Percentiles rank a stretch among this genome's conserved stretches.
phyloP scores from a whole-genome alignment of 1,140 invertebrate species.

The Calycopis cecrops region DNA sequence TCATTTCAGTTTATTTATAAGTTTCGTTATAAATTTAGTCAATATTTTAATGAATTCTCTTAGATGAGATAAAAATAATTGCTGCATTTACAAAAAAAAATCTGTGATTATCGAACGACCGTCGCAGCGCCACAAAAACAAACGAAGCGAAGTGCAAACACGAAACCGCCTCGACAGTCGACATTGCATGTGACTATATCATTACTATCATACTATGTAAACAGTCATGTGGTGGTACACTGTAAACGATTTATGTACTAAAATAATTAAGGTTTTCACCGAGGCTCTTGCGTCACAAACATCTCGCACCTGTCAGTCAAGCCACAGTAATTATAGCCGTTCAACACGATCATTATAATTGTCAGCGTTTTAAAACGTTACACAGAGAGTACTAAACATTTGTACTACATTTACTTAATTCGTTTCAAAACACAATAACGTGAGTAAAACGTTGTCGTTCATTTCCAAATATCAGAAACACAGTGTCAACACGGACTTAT shows the following conservation, averaged over 20 bases:
- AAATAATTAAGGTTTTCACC: slow-evolving; percentile 13
- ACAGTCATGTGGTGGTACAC: slow-evolving; percentile 9
- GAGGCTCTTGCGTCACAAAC: slow-evolving; percentile 7
- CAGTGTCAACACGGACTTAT: slow-evolving; percentile 8
- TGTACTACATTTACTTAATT: too few species aligned
- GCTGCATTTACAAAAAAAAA: too few species aligned
- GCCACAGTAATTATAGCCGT: too few species aligned
- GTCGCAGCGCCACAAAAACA: slow-evolving; percentile 2
- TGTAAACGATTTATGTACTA: not conserved
- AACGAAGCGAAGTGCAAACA: not conserved
- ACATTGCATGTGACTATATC: not conserved
- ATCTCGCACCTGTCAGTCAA: slow-evolving; percentile 7
- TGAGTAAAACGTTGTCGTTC: not conserved
- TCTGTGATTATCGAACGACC: not conserved
- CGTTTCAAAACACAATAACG: too few species aligned
- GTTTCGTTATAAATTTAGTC: too few species aligned
- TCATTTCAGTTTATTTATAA: too few species aligned
- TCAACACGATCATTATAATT: too few species aligned
- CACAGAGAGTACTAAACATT: too few species aligned
- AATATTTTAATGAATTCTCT: too few species aligned
- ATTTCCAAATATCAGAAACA: not conserved
- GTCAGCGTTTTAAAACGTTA: too few species aligned
- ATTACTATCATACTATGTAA: slow-evolving; percentile 20
- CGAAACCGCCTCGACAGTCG: not conserved
- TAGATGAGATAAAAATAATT: too few species aligned